Conservation (phyloP, 2,797 vertebrate species). For the Brachyrhaphis roseni region DNA sequence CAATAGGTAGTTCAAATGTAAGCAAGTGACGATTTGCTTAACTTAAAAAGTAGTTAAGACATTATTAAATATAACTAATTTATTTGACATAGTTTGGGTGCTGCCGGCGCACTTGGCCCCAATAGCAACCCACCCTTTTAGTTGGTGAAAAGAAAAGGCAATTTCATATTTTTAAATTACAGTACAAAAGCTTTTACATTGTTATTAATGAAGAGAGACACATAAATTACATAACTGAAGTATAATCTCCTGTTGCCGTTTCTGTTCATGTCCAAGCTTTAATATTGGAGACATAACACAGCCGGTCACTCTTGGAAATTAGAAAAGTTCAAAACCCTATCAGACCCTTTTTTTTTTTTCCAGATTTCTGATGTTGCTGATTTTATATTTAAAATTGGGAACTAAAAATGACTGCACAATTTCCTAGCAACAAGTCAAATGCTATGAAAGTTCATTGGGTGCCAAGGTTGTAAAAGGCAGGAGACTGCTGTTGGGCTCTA, state of each 20-base stretch:
- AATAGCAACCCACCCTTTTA: background rate
- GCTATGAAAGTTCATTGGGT: background rate
- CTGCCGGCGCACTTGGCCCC: background rate
- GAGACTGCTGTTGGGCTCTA: background rate
- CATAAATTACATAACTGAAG: background rate
- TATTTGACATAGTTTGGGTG: background rate
- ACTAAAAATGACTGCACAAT: background rate
- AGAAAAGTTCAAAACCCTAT: background rate
- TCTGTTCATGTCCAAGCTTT: background rate
- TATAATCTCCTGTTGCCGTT: background rate
- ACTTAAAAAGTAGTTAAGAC: conserved; percentile 89
- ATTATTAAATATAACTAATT: conserved; percentile 51
- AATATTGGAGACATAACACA: background rate
- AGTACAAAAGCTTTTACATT: background rate
- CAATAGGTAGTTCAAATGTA: conserved; percentile 92
- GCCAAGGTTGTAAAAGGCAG: background rate
- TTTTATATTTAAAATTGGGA: background rate
- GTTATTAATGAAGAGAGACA: background rate
- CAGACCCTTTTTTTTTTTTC: background rate
- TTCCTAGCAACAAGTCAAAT: background rate
- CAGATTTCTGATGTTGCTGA: background rate
- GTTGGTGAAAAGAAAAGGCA: background rate
- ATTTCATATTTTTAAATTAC: background rate
- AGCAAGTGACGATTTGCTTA: conserved; percentile 88
- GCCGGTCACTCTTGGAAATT: background rate